Conservation (phyloP, 2,888 invertebrate species). For the Plemyria rubiginata region DNA sequence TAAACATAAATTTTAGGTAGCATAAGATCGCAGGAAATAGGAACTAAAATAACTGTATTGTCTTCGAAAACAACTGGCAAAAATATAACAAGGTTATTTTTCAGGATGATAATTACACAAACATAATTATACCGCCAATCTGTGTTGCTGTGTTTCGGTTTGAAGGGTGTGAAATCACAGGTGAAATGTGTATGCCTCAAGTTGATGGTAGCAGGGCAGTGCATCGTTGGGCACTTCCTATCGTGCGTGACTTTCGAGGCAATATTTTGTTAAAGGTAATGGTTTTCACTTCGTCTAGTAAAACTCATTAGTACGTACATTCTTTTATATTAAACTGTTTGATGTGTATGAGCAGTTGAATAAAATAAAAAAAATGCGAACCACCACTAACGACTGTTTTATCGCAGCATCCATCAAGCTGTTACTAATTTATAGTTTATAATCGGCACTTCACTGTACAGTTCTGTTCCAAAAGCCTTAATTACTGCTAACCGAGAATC, state of each 20-base stretch:
- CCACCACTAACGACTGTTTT: constrained; percentile 9
- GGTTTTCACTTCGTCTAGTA: no score
- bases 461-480: constrained; percentile 62
- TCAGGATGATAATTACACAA: no score
- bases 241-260: background rate
- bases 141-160: no score
- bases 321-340: background rate
- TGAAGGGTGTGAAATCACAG: no score
- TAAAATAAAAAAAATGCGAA: constrained; percentile 13
- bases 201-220: no score
- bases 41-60: constrained; percentile 1
- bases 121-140: no score
- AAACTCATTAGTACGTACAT: no score
- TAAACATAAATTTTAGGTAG: constrained; percentile 30
- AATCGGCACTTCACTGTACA: constrained; percentile 42
- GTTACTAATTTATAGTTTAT: constrained; percentile 41
- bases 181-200: no score
- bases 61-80: background rate
- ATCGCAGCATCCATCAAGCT: constrained; percentile 31
- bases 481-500: constrained; percentile 59
- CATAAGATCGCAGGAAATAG: constrained; percentile 7
- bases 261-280: no score
- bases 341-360: background rate
- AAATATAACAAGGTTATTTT: background rate
- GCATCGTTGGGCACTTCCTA: no score